Evolutionary conservation across 2,888 invertebrate species (phyloP), one percentile per base, ranked within the genome.

Genomic region (Polia nebulosa): DNA sequence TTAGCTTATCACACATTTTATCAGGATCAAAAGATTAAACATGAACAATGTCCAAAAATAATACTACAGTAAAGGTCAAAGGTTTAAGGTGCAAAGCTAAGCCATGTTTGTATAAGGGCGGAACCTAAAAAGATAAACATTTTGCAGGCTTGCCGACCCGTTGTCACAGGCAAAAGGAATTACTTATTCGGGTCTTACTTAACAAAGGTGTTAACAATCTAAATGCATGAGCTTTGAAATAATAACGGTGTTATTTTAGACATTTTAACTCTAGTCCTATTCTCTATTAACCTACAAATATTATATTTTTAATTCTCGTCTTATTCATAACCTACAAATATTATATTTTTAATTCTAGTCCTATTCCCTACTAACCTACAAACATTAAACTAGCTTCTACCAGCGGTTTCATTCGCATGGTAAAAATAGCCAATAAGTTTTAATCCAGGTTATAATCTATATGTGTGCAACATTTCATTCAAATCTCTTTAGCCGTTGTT

Each of bases 1-100:
- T 61, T 11, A 17, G 67, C 36, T 72, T 72, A 61, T 20, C 45
- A 6, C 13, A 29, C 4, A 25, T 45, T 61, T 36, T 61, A 67
- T 45, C 45, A 4, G 13, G 17, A 39, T 45, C 17, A 2, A n/a
- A 9, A 29, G 67, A 72, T 72, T 72, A 62, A 25, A 36, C 20
- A 27, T 34, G 45, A 45, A 36, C 61, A 72, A n/a, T 47, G 13
- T 15, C 4, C 13, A 15, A 61, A 61, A 45, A 61, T 36, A 71
- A 59, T 17, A 13, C 20, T 5, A 17, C 8, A 4, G 1, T 7
- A 25, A 29, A 7, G 39, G 39, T 41, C 39, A 41, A 41, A 45
- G 44, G 22, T 22, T 25, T 13, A 27, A 0, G 15, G 22, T 6
- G 13, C 7, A n/a, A 39, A 15, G 17, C 17, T 39, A 39, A 45